phyloP scores from a whole-genome alignment of 2,113 vertebrate species.

The Pandion haliaetus region DNA sequence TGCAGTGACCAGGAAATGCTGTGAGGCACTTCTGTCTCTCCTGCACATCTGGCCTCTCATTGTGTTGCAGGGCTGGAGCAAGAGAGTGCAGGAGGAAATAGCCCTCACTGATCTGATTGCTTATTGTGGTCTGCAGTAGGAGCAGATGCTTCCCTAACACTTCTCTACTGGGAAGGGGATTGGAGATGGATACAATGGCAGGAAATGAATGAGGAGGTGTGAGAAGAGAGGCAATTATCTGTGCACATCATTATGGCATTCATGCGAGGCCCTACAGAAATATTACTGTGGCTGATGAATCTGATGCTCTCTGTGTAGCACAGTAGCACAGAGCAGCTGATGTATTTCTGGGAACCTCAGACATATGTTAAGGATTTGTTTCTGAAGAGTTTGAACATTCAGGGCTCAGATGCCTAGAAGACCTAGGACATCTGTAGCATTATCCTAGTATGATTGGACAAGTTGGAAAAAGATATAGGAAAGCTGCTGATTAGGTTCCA shows the following conservation, averaged over 20 bases:
- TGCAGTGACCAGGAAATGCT: not conserved
- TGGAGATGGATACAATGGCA: not conserved
- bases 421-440: not conserved
- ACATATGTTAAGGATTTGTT: not conserved
- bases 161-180: not conserved
- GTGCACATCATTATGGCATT: not conserved
- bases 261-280: not conserved
- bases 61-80: not conserved
- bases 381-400: not conserved
- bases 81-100: not conserved
- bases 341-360: not conserved
- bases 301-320: not conserved
- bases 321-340: not conserved
- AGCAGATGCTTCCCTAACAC: constrained; percentile 16
- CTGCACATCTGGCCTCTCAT: not conserved
- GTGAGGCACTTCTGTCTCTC: not conserved
- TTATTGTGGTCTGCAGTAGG: not conserved
- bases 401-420: not conserved
- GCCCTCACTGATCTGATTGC: not conserved
- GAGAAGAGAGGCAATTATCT: not conserved
- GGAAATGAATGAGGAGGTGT: constrained; percentile 2
- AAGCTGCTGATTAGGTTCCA: not conserved
- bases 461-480: not conserved
- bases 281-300: not conserved
- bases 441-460: not conserved